phyloP scores from a whole-genome alignment of 2,113 vertebrate genomes.

The Malurus elegans region DNA sequence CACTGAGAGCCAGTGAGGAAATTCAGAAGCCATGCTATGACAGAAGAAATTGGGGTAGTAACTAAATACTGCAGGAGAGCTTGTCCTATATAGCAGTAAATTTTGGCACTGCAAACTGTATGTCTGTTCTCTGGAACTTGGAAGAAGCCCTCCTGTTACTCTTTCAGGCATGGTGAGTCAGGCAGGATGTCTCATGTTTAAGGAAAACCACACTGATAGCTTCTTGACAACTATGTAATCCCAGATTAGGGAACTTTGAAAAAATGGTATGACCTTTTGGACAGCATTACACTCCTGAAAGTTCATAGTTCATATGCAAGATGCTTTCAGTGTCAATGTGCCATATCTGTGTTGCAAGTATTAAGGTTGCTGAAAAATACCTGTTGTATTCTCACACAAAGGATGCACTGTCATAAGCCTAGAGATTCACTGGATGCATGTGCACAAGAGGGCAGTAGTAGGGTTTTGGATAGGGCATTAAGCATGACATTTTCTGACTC shows the following conservation, averaged over 20 bases:
- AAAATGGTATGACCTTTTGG: background rate
- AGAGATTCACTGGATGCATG: background rate
- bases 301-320: background rate
- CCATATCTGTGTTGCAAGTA: background rate
- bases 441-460: conserved; percentile 66
- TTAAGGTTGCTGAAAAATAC: background rate
- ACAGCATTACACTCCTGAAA: background rate
- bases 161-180: background rate
- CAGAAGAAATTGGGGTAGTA: background rate
- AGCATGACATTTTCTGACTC: background rate
- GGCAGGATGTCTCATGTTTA: background rate
- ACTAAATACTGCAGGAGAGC: background rate
- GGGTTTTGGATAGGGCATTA: background rate
- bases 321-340: background rate
- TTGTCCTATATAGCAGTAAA: background rate
- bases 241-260: background rate
- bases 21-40: background rate
- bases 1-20: background rate
- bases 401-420: background rate
- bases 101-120: background rate
- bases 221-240: background rate
- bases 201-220: background rate
- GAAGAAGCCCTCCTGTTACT: background rate
- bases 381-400: background rate
- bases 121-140: background rate